Conservation (phyloP, 1,140 invertebrate genomes). For the Drosophila biarmipes region DNA sequence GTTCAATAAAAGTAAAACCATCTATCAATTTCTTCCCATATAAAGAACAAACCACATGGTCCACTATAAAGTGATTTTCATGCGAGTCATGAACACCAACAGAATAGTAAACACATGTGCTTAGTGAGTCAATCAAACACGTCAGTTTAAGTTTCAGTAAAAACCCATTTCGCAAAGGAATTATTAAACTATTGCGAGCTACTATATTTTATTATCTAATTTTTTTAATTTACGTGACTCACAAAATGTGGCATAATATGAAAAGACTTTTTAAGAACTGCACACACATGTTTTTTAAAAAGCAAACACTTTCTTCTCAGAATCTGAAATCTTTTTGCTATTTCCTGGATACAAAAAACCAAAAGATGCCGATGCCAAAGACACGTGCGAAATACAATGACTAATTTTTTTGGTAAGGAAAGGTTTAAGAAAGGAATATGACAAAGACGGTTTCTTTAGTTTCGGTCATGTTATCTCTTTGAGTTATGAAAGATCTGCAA, state of each 20-base stretch:
- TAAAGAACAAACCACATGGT: not conserved
- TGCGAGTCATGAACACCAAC: conserved; percentile 8
- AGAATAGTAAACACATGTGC: conserved; percentile 2
- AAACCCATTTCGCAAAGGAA: not conserved
- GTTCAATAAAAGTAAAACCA: not conserved
- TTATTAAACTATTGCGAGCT: not conserved
- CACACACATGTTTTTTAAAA: not conserved
- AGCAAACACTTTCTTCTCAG: not conserved
- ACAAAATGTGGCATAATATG: not conserved
- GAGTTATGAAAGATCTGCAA: not conserved
- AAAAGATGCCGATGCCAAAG: not conserved
- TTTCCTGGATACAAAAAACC: not conserved
- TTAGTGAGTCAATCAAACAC: conserved; percentile 18
- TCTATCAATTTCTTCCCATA: not conserved
- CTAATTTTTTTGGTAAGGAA: conserved; percentile 1
- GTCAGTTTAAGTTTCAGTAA: conserved; percentile 4
- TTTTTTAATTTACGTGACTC: not conserved
- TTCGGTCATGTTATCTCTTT: not conserved
- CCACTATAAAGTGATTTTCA: not conserved
- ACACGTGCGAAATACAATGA: conserved; percentile 17
- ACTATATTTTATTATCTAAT: too few species aligned
- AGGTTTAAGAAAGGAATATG: not conserved
- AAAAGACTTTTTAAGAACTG: not conserved
- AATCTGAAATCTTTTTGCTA: not conserved
- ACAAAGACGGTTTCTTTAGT: not conserved